Conservation (phyloP, 2,888 invertebrate species). For the Coenonympha arcania region DNA sequence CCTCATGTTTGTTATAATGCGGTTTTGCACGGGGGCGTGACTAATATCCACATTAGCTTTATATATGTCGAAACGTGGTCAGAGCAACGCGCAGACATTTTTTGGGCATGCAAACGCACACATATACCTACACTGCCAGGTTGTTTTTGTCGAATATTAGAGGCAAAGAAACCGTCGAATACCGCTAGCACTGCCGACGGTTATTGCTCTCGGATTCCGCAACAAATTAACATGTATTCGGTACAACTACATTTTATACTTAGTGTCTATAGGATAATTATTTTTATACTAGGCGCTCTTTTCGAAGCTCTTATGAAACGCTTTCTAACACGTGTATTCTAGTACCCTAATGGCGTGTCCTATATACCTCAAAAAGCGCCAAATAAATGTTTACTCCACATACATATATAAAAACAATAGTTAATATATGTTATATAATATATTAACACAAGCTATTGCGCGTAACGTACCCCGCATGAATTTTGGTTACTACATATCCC, state of each 20-base stretch:
- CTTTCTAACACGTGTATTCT: conserved; percentile 24
- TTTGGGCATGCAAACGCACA: conserved; percentile 40
- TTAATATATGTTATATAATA: not conserved
- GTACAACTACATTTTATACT: conserved; percentile 69
- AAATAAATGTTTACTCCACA: not conserved
- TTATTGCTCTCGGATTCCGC: conserved; percentile 74
- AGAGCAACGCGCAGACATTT: conserved; percentile 44
- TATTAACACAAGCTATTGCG: no score
- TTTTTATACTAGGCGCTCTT: conserved; percentile 34
- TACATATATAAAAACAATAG: no score
- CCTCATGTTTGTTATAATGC: conserved; percentile 12
- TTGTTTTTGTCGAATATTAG: conserved; percentile 69
- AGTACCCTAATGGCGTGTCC: conserved; percentile 13
- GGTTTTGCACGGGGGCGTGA: conserved; percentile 36
- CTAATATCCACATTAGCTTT: conserved; percentile 52
- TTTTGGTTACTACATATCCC: no score
- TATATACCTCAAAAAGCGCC: conserved; percentile 8
- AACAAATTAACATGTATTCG: conserved; percentile 75
- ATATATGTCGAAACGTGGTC: conserved; percentile 58
- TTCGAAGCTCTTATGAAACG: conserved; percentile 23
- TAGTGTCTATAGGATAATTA: conserved; percentile 60
- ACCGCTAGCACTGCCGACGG: conserved; percentile 68
- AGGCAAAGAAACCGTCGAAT: conserved; percentile 67
- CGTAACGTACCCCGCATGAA: no score
- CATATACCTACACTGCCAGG: conserved; percentile 38